phyloP scores from a whole-genome alignment of 2,888 invertebrate species.

The Crematogaster levior region DNA sequence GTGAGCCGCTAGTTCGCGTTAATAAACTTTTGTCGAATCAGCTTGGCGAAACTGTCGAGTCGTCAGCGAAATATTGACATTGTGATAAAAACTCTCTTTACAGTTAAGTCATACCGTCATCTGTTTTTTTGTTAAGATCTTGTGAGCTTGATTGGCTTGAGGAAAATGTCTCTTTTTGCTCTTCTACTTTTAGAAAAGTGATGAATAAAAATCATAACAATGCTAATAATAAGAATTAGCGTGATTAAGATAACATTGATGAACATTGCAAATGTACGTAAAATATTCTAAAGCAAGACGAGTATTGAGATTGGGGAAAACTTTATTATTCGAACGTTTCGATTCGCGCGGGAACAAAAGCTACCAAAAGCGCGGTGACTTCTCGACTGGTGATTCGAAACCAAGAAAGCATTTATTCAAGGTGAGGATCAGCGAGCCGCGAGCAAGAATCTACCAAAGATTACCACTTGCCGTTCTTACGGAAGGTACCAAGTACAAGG shows the following conservation, averaged over 20 bases:
- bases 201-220: neutral
- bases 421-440: slow-evolving; percentile 81
- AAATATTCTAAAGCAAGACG: neutral
- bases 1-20: slow-evolving; percentile 7
- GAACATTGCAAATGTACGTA: slow-evolving; percentile 6
- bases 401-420: slow-evolving; percentile 83
- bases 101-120: neutral
- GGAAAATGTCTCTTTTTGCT: neutral
- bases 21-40: slow-evolving; percentile 27
- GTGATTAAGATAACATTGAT: neutral
- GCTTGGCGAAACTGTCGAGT: neutral
- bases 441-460: slow-evolving; percentile 81
- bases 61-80: slow-evolving; percentile 8
- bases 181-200: neutral
- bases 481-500: slow-evolving; percentile 69
- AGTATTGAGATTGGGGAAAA: neutral
- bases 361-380: slow-evolving; percentile 61
- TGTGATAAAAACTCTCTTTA: slow-evolving; percentile 13
- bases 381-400: slow-evolving; percentile 77
- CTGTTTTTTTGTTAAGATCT: neutral
- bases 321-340: slow-evolving; percentile 25
- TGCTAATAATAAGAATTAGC: neutral
- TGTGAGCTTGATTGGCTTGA: neutral
- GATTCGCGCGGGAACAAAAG: slow-evolving; percentile 28
- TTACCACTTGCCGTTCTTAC: slow-evolving; percentile 79